Percentiles rank a stretch among this genome's conserved stretches.
phyloP scores from a whole-genome alignment of 2,113 vertebrate genomes.

The Erythrolamprus reginae region DNA sequence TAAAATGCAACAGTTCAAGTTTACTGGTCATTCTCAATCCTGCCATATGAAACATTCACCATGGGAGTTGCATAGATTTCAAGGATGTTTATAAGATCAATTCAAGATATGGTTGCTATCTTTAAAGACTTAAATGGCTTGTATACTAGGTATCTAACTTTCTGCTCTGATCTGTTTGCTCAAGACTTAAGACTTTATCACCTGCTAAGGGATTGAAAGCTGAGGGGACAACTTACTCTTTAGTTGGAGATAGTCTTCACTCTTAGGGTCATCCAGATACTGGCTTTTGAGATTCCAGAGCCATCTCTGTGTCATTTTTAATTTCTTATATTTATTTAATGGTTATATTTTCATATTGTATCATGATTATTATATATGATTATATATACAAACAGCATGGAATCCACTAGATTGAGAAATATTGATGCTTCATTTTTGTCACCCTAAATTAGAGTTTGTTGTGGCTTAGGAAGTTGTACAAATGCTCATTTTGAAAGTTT shows the following conservation, averaged over 20 bases:
- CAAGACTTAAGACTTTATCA: not conserved
- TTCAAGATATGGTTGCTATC: not conserved
- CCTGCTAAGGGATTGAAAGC: not conserved
- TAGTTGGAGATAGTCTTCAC: not conserved
- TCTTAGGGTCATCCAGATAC: not conserved
- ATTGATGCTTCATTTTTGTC: not conserved
- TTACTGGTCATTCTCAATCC: not conserved
- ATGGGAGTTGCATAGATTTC: not conserved
- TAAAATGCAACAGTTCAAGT: not conserved
- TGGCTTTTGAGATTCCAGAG: not conserved
- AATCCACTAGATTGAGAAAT: not conserved
- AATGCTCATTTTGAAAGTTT: not conserved
- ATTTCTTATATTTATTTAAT: not conserved
- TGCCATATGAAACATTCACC: not conserved
- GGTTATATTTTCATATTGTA: not conserved
- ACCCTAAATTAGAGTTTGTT: not conserved
- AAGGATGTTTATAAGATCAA: not conserved
- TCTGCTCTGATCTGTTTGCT: not conserved
- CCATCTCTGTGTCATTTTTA: not conserved
- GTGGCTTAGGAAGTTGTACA: not conserved
- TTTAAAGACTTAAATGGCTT: not conserved
- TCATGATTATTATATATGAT: not conserved
- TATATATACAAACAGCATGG: not conserved
- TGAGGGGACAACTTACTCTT: not conserved
- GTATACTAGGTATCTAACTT: not conserved